Percentiles rank a stretch among this genome's conserved stretches.
These are phyloP conservation scores for Ricordea florida DNA, from an alignment of 92 coral and sea anemone genomes.

Conservation along the genomic window DNA sequence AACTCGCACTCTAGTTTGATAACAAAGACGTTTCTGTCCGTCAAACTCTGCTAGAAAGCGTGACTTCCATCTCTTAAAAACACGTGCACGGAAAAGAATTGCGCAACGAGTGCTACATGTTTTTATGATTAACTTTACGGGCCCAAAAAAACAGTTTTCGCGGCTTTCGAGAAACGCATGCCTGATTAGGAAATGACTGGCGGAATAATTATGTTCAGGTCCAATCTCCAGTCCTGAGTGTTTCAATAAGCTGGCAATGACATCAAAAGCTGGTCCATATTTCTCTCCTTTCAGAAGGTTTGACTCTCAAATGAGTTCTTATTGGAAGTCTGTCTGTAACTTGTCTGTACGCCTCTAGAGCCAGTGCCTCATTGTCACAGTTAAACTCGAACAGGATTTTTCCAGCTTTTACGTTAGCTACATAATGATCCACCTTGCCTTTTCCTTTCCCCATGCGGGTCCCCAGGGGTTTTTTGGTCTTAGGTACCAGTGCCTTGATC, in stretches of 20 bases:
- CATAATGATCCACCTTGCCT: constrained; percentile 92
- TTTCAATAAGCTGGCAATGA: background rate
- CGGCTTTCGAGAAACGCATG: too few relatives aligned
- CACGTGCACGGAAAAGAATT: too few relatives aligned
- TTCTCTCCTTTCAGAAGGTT: constrained; percentile 76
- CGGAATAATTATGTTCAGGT: too few relatives aligned
- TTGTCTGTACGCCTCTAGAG: constrained; percentile 85
- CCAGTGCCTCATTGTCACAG: constrained; percentile 92
- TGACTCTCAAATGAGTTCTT: constrained; percentile 84
- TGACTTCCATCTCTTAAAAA: too few relatives aligned
- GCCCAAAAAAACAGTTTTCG: too few relatives aligned
- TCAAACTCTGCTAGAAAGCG: too few relatives aligned
- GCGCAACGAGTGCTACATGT: too few relatives aligned
- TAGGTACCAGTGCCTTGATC: constrained; percentile 88
- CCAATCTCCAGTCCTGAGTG: too few relatives aligned
- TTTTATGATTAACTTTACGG: too few relatives aligned
- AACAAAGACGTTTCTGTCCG: too few relatives aligned
- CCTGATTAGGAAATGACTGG: too few relatives aligned
- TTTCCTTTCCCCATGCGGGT: constrained; percentile 98
- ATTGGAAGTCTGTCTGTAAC: constrained; percentile 88
- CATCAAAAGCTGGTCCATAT: constrained; percentile 91
- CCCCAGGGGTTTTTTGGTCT: constrained; percentile 93
- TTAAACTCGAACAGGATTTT: constrained; percentile 90
- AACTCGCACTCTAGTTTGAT: too few relatives aligned
- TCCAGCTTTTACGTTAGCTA: constrained; percentile 93